Evolutionary conservation across 2,113 vertebrate genomes (phyloP).

Genomic region (Mobula hypostoma): DNA sequence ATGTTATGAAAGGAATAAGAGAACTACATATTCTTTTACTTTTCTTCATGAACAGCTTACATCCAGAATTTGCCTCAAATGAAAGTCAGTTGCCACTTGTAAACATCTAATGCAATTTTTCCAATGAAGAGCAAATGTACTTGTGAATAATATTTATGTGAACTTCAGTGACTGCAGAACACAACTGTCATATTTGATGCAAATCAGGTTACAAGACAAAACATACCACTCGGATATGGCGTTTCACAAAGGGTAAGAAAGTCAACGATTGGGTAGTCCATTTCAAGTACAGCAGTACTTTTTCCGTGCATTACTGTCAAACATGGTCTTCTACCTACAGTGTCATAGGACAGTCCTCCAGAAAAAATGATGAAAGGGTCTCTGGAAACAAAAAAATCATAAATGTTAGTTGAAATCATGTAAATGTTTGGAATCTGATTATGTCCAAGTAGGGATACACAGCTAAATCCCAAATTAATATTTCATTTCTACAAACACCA

Average conservation of each 20-base stretch:
- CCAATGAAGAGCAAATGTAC: background rate
- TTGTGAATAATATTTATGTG: background rate
- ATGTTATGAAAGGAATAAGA: background rate
- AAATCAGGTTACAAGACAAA: conserved; percentile 35
- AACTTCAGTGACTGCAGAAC: background rate
- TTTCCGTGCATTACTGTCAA: conserved; percentile 98
- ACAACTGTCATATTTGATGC: background rate
- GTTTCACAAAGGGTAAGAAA: conserved; percentile 98
- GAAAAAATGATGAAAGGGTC: conserved; percentile 97
- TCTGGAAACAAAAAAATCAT: conserved; percentile 56
- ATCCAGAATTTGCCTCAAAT: background rate
- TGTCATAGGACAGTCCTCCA: conserved; percentile 93
- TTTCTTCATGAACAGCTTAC: background rate
- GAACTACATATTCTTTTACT: background rate
- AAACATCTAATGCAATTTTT: background rate
- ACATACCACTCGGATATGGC: conserved; percentile 87
- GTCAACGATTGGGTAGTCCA: conserved; percentile 98
- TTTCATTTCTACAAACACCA: background rate
- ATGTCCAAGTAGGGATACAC: background rate
- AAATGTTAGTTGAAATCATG: background rate
- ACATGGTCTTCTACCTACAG: conserved; percentile 89
- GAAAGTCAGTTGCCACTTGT: background rate
- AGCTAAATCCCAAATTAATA: background rate
- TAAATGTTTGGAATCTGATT: background rate
- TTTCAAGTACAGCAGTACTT: conserved; percentile 93